These are phyloP conservation scores for Rhinopithecus roxellana DNA, from an alignment of 2,113 vertebrate genomes.

Conservation along the genomic window DNA sequence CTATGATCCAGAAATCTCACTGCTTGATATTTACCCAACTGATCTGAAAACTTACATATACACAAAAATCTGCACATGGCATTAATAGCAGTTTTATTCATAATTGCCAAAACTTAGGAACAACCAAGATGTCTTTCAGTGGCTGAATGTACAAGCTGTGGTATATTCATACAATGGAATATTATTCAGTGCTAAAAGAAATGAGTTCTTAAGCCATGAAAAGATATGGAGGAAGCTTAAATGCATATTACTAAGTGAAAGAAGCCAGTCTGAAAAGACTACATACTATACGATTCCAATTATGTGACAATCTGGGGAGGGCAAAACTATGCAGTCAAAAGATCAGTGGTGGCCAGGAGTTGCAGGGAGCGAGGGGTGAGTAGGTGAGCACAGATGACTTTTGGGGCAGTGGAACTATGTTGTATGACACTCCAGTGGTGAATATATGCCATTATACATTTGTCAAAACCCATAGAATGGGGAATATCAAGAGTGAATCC, in stretches of 20 bases:
- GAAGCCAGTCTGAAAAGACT: background rate
- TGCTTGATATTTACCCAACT: background rate
- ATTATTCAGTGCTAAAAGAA: background rate
- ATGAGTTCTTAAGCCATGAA: background rate
- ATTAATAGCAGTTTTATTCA: background rate
- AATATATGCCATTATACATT: background rate
- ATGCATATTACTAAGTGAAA: background rate
- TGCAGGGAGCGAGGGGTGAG: background rate
- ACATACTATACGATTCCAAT: background rate
- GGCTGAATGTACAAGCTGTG: background rate
- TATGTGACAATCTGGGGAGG: background rate
- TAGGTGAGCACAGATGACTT: background rate
- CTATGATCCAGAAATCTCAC: background rate
- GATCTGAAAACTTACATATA: background rate
- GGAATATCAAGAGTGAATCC: background rate
- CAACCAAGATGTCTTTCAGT: background rate
- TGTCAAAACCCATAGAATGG: background rate
- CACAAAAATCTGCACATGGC: background rate
- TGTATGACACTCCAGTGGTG: background rate
- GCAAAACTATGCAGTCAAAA: background rate
- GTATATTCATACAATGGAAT: background rate
- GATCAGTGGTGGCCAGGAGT: background rate
- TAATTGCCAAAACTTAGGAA: background rate
- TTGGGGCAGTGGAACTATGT: background rate
- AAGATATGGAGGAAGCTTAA: constrained; percentile 5